Conservation (phyloP, 2,888 invertebrate genomes). For the Atrina japonica region DNA sequence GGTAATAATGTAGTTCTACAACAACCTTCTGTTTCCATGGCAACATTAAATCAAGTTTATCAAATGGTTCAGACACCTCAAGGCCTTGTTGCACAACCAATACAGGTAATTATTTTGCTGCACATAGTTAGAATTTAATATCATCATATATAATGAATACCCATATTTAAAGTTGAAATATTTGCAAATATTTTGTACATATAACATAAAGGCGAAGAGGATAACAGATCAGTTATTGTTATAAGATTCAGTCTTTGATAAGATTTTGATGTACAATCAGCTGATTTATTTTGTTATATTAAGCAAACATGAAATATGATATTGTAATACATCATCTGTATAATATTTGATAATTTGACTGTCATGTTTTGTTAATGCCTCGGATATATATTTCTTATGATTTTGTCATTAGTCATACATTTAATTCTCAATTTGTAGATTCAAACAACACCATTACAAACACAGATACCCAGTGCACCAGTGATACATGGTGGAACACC, state of each 20-base stretch:
- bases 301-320: too few species aligned
- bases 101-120: conserved; percentile 74
- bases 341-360: too few species aligned
- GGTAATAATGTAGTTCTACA: conserved; percentile 71
- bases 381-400: too few species aligned
- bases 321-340: too few species aligned
- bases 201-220: too few species aligned
- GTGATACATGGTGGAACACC: conserved; percentile 91
- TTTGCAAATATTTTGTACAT: too few species aligned
- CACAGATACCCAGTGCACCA: conserved; percentile 56
- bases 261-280: too few species aligned
- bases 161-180: conserved; percentile 2
- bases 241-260: not conserved
- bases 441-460: conserved; percentile 61
- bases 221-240: too few species aligned
- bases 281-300: too few species aligned
- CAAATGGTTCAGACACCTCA: conserved; percentile 82
- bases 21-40: conserved; percentile 71
- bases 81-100: conserved; percentile 81
- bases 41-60: conserved; percentile 79
- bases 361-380: too few species aligned
- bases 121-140: not conserved
- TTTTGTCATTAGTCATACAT: too few species aligned
- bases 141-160: not conserved
- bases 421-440: conserved; percentile 61